Evolutionary conservation across 2,113 vertebrate genomes (phyloP).

Genomic region (Picathartes gymnocephalus): DNA sequence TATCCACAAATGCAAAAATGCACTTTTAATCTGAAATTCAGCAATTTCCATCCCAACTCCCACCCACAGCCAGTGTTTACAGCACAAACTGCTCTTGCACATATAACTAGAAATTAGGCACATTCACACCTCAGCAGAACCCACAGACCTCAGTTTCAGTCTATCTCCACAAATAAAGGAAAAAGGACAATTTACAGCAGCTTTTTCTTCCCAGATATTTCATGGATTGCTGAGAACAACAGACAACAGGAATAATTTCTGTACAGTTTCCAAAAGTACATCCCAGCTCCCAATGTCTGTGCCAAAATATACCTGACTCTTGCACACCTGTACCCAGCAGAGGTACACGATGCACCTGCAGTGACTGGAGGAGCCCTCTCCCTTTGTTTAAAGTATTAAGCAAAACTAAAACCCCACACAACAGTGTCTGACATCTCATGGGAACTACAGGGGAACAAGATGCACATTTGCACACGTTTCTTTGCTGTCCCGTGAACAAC

Average conservation of each 20-base stretch:
- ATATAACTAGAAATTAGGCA: not conserved
- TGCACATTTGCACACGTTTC: not conserved
- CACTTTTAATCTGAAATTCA: not conserved
- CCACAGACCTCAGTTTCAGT: not conserved
- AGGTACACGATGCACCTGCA: not conserved
- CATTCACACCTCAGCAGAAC: not conserved
- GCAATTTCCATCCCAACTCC: not conserved
- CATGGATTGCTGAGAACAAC: not conserved
- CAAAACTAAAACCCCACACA: not conserved
- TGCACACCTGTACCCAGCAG: not conserved
- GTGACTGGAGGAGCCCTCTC: not conserved
- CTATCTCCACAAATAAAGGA: not conserved
- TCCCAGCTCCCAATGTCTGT: not conserved
- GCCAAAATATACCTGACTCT: not conserved
- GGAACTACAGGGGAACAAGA: not conserved
- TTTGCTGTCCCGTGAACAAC: not conserved
- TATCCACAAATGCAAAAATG: not conserved
- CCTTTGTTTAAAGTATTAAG: not conserved
- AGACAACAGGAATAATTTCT: not conserved
- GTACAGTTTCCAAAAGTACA: not conserved
- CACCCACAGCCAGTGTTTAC: not conserved
- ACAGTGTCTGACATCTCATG: not conserved
- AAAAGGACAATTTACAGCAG: constrained; percentile 25
- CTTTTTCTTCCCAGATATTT: not conserved
- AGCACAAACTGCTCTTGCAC: not conserved